Evolutionary conservation across 2,113 vertebrate genomes (phyloP).

Genomic region (Dasyurus viverrinus): DNA sequence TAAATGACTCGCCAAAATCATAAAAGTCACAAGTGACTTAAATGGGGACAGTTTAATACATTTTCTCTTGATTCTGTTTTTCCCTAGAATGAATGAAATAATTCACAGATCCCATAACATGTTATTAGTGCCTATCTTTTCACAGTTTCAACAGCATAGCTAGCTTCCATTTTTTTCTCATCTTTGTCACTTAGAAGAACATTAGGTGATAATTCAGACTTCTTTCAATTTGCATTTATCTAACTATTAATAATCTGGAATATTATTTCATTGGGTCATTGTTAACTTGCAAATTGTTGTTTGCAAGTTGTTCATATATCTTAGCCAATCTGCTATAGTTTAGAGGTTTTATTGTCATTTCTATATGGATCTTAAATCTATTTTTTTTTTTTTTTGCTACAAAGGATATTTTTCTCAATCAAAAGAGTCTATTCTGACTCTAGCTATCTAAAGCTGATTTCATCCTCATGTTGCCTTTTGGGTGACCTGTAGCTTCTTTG

Average conservation of each 20-base stretch:
- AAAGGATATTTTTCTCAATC: no score
- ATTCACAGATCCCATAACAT: background rate
- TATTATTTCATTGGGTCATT: background rate
- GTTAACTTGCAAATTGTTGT: background rate
- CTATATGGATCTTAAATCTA: background rate
- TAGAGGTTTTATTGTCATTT: background rate
- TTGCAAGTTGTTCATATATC: background rate
- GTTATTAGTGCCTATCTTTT: background rate
- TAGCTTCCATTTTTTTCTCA: background rate
- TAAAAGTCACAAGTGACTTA: background rate
- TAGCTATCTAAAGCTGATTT: no score
- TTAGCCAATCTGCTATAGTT: background rate
- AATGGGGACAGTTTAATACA: background rate
- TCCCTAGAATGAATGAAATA: background rate
- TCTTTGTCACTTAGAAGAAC: background rate
- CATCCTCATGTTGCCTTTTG: no score
- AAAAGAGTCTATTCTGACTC: no score
- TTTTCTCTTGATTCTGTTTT: background rate
- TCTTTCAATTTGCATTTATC: background rate
- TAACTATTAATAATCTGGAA: background rate
- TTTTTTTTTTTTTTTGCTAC: no score
- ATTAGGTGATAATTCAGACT: background rate
- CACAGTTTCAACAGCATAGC: background rate
- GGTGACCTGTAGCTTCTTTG: background rate
- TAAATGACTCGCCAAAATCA: background rate